Percentiles rank a stretch among this genome's conserved stretches.
Evolutionary conservation across 2,888 invertebrate genomes (phyloP).

Genomic region (Scaptomyza tumidula): DNA sequence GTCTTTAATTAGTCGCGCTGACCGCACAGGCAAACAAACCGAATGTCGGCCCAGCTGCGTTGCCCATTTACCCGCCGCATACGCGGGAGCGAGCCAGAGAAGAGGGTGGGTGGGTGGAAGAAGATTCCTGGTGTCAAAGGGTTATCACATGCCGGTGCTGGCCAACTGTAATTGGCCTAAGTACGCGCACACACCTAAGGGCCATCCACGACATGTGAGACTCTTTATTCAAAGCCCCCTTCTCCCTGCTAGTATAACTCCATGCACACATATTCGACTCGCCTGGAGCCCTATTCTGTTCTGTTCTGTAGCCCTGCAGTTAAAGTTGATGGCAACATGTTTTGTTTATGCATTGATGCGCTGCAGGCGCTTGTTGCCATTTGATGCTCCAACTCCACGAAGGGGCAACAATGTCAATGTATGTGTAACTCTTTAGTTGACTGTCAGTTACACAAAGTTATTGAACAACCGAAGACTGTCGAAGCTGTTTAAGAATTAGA

Average conservation of each 20-base stretch:
- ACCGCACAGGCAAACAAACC: conserved; percentile 44
- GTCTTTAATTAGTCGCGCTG: conserved; percentile 71
- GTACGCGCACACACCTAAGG: conserved; percentile 63
- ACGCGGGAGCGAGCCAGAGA: neutral
- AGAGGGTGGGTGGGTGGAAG: neutral
- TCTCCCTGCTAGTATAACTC: neutral
- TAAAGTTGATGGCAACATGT: conserved; percentile 54
- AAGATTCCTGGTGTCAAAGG: conserved; percentile 58
- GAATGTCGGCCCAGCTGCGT: conserved; percentile 1
- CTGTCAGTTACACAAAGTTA: conserved; percentile 25
- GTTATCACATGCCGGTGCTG: conserved; percentile 51
- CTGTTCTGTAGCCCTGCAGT: conserved; percentile 7
- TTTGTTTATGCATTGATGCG: conserved; percentile 64
- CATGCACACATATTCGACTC: conserved; percentile 15
- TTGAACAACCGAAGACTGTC: neutral
- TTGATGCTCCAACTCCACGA: conserved; percentile 17
- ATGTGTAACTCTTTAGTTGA: conserved; percentile 15
- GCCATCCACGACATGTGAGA: conserved; percentile 31
- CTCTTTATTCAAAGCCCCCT: neutral
- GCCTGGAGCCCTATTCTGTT: neutral
- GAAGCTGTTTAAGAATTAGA: neutral
- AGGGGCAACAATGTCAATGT: neutral
- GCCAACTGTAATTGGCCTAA: conserved; percentile 67
- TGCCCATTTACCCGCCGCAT: conserved; percentile 13
- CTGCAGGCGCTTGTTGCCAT: conserved; percentile 45